Evolutionary conservation across 2,113 vertebrate genomes (phyloP), one percentile per base, ranked within the genome.

Genomic region (Poeciliopsis prolifica): DNA sequence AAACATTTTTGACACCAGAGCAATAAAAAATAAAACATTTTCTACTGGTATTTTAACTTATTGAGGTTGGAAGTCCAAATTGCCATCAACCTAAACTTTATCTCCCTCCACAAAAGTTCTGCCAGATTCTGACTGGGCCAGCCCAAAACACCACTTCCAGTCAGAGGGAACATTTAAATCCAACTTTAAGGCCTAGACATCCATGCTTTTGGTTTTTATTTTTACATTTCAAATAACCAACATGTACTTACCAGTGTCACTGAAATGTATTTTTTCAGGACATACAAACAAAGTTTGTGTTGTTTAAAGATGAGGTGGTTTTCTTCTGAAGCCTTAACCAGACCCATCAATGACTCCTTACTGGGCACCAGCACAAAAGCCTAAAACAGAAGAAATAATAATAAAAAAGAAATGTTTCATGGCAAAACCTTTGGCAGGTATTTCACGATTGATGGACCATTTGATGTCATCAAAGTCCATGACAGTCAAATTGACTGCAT

Each of bases 311-410:
- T 0, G 1, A 72, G 0, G 9, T 13, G 2, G 1, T 28, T 13
- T 15, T 22, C 17, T 0, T 1, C 0, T 0, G 48, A 74, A 5
- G 42, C 66, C 17, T 6, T 37, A 15, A 69, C 8, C 0, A 81
- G 0, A 0, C 33, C 0, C 0, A 1, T 1, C 5, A 69, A 37
- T 9, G 1, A 0, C 2, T 8, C 0, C 0, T 2, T 0, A 0
- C 22, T 6, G 0, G 74, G 74, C 83, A 90, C 72, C 12, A 26
- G 0, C 44, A 68, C 12, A 10, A 91, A 79, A 14, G 87, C 91
- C 91, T 92, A 22, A 42, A 28, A 42, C 37, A 6, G 22, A 73
- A 54, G 48, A 5, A 13, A 58, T 11, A 54, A 2, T 61, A 1
- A 54, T 29, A 22, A 1, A 35, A 13, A 13, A 48, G 30, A 60